A percentile compares a stretch with the other conserved stretches of the same genome.
phyloP scores from a whole-genome alignment of 2,888 invertebrate genomes.

The Seira musarum region DNA sequence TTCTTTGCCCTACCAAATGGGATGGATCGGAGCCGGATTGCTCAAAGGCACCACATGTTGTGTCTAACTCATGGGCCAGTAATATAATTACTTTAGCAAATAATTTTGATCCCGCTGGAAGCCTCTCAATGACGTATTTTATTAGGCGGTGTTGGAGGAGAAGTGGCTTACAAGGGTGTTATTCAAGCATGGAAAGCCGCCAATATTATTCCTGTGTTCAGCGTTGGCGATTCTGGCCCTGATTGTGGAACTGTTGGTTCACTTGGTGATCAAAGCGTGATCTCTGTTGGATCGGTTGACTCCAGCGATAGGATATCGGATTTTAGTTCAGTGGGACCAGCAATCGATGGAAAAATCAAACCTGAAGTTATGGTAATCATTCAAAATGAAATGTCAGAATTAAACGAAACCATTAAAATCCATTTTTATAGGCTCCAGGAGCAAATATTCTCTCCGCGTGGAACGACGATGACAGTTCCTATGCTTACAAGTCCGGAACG shows the following conservation, averaged over 20 bases:
- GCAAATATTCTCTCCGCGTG: not conserved
- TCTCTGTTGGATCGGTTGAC: slow-evolving; percentile 12
- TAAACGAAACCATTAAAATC: too few relatives aligned
- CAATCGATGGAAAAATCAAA: not conserved
- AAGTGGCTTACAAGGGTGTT: slow-evolving; percentile 1
- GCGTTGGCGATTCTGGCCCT: slow-evolving; percentile 33
- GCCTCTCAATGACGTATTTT: too few relatives aligned
- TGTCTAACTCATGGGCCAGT: slow-evolving; percentile 21
- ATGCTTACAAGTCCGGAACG: not conserved
- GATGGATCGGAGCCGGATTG: not conserved
- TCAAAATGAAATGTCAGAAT: too few relatives aligned
- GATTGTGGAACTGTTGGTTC: slow-evolving; percentile 4
- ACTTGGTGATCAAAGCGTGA: slow-evolving; percentile 35
- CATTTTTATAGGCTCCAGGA: slow-evolving; percentile 16
- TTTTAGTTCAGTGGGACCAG: not conserved
- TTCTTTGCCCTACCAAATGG: not conserved
- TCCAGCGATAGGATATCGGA: not conserved
- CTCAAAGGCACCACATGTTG: slow-evolving; percentile 16
- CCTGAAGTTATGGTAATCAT: not conserved
- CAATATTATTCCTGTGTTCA: slow-evolving; percentile 35
- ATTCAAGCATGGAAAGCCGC: slow-evolving; percentile 22
- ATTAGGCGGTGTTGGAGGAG: too few relatives aligned
- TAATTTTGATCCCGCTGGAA: too few relatives aligned
- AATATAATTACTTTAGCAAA: too few relatives aligned
- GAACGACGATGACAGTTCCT: not conserved